phyloP scores from a whole-genome alignment of 2,113 vertebrate species.

The Ameiurus melas region DNA sequence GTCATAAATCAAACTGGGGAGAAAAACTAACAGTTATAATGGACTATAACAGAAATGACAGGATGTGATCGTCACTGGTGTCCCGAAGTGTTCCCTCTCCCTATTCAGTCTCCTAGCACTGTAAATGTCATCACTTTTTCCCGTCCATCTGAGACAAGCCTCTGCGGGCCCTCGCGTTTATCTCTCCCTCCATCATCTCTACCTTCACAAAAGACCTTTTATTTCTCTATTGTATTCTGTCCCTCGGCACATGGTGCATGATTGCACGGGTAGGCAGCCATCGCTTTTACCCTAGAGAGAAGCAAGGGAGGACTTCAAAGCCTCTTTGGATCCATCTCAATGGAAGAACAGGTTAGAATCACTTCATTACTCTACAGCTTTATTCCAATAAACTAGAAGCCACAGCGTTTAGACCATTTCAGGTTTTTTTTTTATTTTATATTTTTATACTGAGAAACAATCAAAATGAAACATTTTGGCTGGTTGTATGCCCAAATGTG shows the following conservation, averaged over 20 bases:
- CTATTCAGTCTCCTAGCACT: constrained; percentile 82
- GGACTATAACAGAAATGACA: constrained; percentile 38
- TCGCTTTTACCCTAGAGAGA: constrained; percentile 40
- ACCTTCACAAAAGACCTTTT: constrained; percentile 57
- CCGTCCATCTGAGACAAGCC: constrained; percentile 71
- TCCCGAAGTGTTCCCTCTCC: constrained; percentile 56
- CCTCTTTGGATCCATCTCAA: constrained; percentile 86
- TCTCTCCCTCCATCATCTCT: constrained; percentile 79
- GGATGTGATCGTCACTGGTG: constrained; percentile 31
- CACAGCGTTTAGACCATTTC: constrained; percentile 23
- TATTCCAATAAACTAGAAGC: constrained; percentile 24
- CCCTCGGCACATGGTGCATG: constrained; percentile 54
- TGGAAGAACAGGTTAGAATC: constrained; percentile 90
- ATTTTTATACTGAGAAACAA: constrained; percentile 6
- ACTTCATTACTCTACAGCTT: constrained; percentile 81
- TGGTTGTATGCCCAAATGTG: not conserved
- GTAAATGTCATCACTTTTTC: constrained; percentile 86
- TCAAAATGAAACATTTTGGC: constrained; percentile 1
- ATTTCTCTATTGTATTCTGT: constrained; percentile 55
- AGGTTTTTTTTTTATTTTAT: not conserved
- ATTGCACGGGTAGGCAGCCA: constrained; percentile 54
- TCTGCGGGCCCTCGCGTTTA: constrained; percentile 81
- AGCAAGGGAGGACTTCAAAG: constrained; percentile 62
- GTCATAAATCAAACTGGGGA: constrained; percentile 32
- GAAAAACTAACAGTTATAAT: constrained; percentile 39